phyloP scores from a whole-genome alignment of 2,888 invertebrate genomes.

The Invenusta paracnida region DNA sequence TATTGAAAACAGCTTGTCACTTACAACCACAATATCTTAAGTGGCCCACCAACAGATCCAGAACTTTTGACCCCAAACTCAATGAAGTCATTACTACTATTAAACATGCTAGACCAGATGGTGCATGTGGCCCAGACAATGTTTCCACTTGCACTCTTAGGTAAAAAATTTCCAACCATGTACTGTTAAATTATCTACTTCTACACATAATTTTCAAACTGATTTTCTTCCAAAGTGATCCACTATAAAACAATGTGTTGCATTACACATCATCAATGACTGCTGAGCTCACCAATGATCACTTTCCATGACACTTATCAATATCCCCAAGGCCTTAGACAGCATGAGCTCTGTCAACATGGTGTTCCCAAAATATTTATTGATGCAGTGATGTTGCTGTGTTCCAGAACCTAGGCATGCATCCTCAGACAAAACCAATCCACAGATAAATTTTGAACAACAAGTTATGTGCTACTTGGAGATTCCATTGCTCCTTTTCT shows the following conservation, averaged over 20 bases:
- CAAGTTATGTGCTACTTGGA: too few relatives aligned
- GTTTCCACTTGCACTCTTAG: not conserved
- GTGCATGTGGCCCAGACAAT: not conserved
- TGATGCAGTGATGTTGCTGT: not conserved
- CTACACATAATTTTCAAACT: not conserved
- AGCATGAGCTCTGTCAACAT: not conserved
- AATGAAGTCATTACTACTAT: not conserved
- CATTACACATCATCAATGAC: not conserved
- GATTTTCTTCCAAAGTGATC: conserved; percentile 26
- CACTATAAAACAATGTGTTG: not conserved
- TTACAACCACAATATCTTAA: too few relatives aligned
- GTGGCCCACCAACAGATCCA: not conserved
- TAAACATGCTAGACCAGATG: not conserved
- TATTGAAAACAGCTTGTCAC: not conserved
- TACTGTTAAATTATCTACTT: too few relatives aligned
- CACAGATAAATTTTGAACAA: too few relatives aligned
- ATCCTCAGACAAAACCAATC: not conserved
- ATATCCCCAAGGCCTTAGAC: not conserved
- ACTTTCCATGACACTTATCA: not conserved
- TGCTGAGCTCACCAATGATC: not conserved
- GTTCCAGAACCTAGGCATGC: not conserved
- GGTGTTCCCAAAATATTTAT: not conserved
- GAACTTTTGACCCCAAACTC: not conserved
- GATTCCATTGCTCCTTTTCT: not conserved
- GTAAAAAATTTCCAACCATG: not conserved